Evolutionary conservation across 2,797 vertebrate species (phyloP), one percentile per base, ranked within the genome.

Genomic region (Onychomys leucogaster): DNA sequence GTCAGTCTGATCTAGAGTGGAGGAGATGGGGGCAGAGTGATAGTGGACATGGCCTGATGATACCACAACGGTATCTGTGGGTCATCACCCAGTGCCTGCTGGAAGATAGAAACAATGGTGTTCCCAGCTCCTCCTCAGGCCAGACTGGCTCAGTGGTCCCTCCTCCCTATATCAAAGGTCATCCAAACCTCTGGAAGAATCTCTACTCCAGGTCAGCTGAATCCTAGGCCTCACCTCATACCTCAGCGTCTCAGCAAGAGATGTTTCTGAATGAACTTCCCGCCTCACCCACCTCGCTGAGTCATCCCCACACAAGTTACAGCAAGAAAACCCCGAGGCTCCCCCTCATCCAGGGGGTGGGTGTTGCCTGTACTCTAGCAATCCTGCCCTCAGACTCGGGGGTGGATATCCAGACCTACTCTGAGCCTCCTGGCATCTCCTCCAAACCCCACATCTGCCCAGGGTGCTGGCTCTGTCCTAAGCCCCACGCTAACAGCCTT

Each of bases 1-100:
- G 55, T 1, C 37, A 34, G 43, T 57, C 37, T 9, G 29, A 55
- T 12, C 49, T 23, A 9, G 61, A 23, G 0, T n/a, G 2, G 55
- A 5, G 59, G 55, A 14, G 8, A 23, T 43, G 17, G 37, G 4
- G 3, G 17, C 2, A 9, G 43, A 11, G 29, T 11, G 19, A 34
- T 7, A 67, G 49, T 43, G n/a, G 8, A 55, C 2, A 0, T 0
- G 2, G 59, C n/a, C 41, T 0, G 0, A 61, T 75, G 41, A 29
- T 34, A 57, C 41, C 10, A 1, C 9, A n/a, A 1, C 12, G 25
- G 2, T 32, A 12, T 37, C 84, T 73, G 17, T 23, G 32, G n/a
- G 27, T 32, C 6, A 16, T 17, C 17, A 14, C 21, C n/a, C 4
- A 14, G 9, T 2, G 37, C 89, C 21, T 4, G 16, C 17, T 12